Evolutionary conservation across 2,113 vertebrate genomes (phyloP).

Genomic region (Narcine bancroftii): DNA sequence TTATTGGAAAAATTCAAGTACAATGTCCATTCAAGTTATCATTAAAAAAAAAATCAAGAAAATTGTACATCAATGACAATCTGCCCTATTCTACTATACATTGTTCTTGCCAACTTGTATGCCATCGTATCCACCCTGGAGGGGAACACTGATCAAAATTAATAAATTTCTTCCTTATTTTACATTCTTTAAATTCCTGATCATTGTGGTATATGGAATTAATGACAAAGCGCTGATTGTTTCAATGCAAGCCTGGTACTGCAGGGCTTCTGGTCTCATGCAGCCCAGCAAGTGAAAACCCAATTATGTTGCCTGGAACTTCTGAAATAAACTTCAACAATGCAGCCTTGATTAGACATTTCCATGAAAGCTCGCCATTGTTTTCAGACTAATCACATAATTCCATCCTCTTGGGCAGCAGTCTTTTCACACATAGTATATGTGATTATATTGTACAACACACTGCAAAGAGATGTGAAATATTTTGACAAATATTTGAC

Average conservation of each 20-base stretch:
- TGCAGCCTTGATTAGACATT: slow-evolving; percentile 17
- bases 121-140: neutral
- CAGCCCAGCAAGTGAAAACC: neutral
- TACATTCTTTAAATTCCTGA: slow-evolving; percentile 22
- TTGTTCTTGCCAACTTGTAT: neutral
- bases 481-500: neutral
- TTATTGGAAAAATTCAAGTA: too few species aligned
- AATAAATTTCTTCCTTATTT: neutral
- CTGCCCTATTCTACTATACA: neutral
- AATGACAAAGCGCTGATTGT: neutral
- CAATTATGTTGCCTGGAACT: neutral
- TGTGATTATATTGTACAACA: neutral
- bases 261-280: neutral
- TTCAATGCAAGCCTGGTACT: slow-evolving; percentile 25
- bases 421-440: neutral
- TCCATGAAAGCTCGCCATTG: slow-evolving; percentile 13
- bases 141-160: neutral
- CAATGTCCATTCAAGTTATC: too few species aligned
- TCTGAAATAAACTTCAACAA: neutral
- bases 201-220: neutral
- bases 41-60: neutral
- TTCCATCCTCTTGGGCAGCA: neutral
- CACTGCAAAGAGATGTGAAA: neutral
- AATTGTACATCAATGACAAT: neutral
- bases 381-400: slow-evolving; percentile 1